A percentile compares a stretch with the other conserved stretches of the same genome.
Evolutionary conservation across 2,888 invertebrate genomes (phyloP).

Genomic region (Lycocerus yunnanus): DNA sequence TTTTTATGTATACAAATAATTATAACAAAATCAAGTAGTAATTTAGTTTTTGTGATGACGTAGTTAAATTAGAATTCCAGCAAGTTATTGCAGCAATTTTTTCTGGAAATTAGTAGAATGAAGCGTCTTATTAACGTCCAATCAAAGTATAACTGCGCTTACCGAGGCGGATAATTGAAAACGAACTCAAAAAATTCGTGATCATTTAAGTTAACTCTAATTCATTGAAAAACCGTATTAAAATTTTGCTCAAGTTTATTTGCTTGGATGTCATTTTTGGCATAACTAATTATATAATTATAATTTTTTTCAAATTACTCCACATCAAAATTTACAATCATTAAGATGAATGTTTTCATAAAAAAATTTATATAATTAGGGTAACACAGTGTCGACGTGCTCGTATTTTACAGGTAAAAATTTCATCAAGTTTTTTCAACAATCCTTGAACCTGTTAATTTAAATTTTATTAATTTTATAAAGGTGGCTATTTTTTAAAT

Average conservation of each 20-base stretch:
- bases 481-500: background rate
- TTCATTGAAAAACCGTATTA: slow-evolving; percentile 15
- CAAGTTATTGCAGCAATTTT: slow-evolving; percentile 22
- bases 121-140: slow-evolving; percentile 29
- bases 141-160: slow-evolving; percentile 27
- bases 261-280: slow-evolving; percentile 54
- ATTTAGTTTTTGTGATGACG: slow-evolving; percentile 25
- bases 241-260: slow-evolving; percentile 48
- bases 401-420: slow-evolving; percentile 30
- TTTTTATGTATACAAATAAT: slow-evolving; percentile 18
- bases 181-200: slow-evolving; percentile 20
- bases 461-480: background rate
- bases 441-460: background rate
- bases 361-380: slow-evolving; percentile 49
- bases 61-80: slow-evolving; percentile 30
- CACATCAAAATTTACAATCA: slow-evolving; percentile 43
- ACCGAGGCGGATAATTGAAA: slow-evolving; percentile 30
- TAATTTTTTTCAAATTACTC: slow-evolving; percentile 44
- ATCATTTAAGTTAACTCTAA: slow-evolving; percentile 20
- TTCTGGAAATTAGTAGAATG: slow-evolving; percentile 28
- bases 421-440: background rate
- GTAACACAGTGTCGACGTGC: slow-evolving; percentile 47
- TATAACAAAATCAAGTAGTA: slow-evolving; percentile 20
- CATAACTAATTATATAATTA: slow-evolving; percentile 57
- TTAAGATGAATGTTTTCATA: slow-evolving; percentile 43